These are phyloP conservation scores for Lampris megalopsis DNA, from an alignment of 2,113 vertebrate species.

Conservation along the genomic window DNA sequence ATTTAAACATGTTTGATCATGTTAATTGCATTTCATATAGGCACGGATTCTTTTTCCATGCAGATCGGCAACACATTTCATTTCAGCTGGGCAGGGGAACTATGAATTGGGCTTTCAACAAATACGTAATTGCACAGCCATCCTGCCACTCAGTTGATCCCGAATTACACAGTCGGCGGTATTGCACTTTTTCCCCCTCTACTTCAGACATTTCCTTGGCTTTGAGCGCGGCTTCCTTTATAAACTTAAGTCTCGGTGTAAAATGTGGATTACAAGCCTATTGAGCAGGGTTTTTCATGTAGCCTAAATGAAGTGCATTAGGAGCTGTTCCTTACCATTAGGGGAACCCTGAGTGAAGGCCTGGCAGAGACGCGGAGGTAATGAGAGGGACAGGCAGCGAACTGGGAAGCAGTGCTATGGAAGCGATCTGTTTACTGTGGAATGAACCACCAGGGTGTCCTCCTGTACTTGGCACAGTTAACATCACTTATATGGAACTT, in stretches of 20 bases:
- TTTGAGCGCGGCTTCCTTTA: conserved; percentile 52
- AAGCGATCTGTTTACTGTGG: too few relatives aligned
- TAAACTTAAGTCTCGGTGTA: conserved; percentile 67
- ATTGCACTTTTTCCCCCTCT: conserved; percentile 44
- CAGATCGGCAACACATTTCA: conserved; percentile 38
- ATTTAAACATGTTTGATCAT: too few relatives aligned
- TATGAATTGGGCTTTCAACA: conserved; percentile 75
- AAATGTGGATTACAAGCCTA: conserved; percentile 78
- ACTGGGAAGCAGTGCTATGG: not conserved
- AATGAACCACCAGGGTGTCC: too few relatives aligned
- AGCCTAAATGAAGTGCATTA: conserved; percentile 64
- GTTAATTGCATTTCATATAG: too few relatives aligned
- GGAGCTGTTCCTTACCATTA: conserved; percentile 62
- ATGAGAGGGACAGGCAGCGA: not conserved
- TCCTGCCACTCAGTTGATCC: conserved; percentile 77
- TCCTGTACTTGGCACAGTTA: too few relatives aligned
- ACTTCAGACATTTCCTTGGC: conserved; percentile 71
- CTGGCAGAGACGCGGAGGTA: conserved; percentile 5
- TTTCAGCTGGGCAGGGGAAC: conserved; percentile 56
- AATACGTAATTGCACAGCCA: conserved; percentile 79
- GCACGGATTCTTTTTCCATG: conserved; percentile 8
- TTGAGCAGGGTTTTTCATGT: conserved; percentile 66
- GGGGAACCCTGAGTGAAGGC: conserved; percentile 39
- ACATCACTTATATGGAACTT: too few relatives aligned
- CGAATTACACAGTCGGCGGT: conserved; percentile 71